Base-by-base conservation (phyloP, 2,113 vertebrate genomes). In the Notechis scutatus region DNA sequence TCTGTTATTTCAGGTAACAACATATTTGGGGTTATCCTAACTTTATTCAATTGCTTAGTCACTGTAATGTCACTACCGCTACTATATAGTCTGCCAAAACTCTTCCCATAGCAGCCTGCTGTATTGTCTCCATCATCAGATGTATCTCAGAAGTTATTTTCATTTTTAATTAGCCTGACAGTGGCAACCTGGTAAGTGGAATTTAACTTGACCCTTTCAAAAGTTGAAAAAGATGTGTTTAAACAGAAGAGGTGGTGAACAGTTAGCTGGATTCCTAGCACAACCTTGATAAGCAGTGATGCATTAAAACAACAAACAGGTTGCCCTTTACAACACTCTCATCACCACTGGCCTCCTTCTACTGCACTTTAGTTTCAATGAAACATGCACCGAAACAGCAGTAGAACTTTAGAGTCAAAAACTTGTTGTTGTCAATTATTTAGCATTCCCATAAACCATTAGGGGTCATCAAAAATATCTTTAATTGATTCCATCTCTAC, bases 401-500 rank as follows among this genome's bases (percentile, higher is more conserved):
- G 96, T 96, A 94, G 94, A 97, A 95, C 97, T 96, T 93, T 91
- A 92, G 39, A 96, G 96, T 96, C 95, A 94, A 97, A 96, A 98
- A 97, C 93, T 96, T 95, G 92, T 96, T 94, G 93, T 94, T 96
- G 96, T 97, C 97, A 97, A 98, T 98, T 98, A 98, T 97, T 98
- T 96, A 98, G 96, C 96, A 95, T 97, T 97, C 96, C 97, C 96
- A 97, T 97, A 97, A 98, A 97, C 97, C 97, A 98, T 98, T 97
- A 96, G 97, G 97, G 97, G 97, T 97, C 98, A 98, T 99, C 98
- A 99, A 98, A 98, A 98, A 96, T 97, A 97, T 97, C 98, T 98
- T 98, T 99, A 99, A 99, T 99, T 98, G 98, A 98, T 99, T 99
- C 98, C 98, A 98, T 98, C 97, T 96, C 98, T 98, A 97, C 97